Evolutionary conservation across 2,797 vertebrate species (phyloP).

Genomic region (Dermochelys coriacea): DNA sequence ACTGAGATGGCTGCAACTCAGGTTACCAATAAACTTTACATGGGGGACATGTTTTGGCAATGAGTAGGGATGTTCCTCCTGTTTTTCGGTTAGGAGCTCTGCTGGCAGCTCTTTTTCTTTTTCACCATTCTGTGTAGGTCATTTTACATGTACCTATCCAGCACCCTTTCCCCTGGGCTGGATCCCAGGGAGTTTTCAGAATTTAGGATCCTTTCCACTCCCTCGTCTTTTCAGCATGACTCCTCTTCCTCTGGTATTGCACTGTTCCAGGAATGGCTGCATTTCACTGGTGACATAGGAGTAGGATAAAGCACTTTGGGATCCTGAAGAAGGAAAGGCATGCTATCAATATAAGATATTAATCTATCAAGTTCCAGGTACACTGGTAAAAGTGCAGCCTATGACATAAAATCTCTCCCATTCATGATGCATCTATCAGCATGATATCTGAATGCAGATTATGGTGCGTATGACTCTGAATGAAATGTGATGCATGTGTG

Average conservation of each 20-base stretch:
- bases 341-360: constrained; percentile 2
- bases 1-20: neutral
- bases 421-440: neutral
- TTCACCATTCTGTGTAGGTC: neutral
- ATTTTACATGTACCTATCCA: neutral
- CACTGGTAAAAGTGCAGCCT: neutral
- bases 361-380: neutral
- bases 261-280: neutral
- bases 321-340: neutral
- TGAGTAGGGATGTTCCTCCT: neutral
- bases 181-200: neutral
- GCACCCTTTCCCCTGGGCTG: neutral
- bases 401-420: neutral
- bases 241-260: neutral
- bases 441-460: neutral
- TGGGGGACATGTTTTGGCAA: accelerated
- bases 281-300: neutral
- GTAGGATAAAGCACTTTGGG: neutral
- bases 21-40: neutral
- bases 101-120: neutral
- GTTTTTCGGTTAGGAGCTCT: neutral
- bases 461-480: neutral
- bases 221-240: neutral
- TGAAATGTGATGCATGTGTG: neutral
- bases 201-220: neutral